Conservation (phyloP, 2,888 invertebrate genomes). For the Coronaproctus castanopsis region DNA sequence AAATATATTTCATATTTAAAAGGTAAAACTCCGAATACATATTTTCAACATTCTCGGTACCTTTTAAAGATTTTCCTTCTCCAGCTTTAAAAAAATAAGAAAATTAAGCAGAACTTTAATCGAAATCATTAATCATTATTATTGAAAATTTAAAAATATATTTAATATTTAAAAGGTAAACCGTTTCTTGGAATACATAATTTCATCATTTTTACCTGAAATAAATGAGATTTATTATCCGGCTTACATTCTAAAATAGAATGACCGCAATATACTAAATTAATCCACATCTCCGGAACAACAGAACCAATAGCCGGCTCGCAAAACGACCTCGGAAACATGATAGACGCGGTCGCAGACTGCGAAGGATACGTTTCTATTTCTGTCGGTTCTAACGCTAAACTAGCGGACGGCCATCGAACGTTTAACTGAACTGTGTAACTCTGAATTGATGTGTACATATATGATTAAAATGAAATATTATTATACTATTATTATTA, state of each 20-base stretch:
- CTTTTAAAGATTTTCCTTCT: too few relatives aligned
- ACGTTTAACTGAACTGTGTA: conserved; percentile 39
- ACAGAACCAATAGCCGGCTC: conserved; percentile 30
- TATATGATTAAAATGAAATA: too few relatives aligned
- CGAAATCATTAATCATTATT: too few relatives aligned
- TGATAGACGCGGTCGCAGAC: conserved; percentile 49
- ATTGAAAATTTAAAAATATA: too few relatives aligned
- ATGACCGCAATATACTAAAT: conserved; percentile 59
- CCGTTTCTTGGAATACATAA: too few relatives aligned
- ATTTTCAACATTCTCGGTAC: too few relatives aligned
- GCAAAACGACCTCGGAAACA: conserved; percentile 46
- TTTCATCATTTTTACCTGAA: background rate
- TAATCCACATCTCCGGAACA: conserved; percentile 50
- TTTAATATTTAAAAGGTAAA: too few relatives aligned
- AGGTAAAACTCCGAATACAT: too few relatives aligned
- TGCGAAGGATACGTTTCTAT: conserved; percentile 60
- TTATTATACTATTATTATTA: too few relatives aligned
- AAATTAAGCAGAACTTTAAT: too few relatives aligned
- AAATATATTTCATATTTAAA: too few relatives aligned
- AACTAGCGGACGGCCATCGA: conserved; percentile 54
- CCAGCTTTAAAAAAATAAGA: too few relatives aligned
- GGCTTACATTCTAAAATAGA: conserved; percentile 40
- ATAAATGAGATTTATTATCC: conserved; percentile 29
- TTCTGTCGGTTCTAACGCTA: conserved; percentile 51
- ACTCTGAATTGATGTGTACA: conserved; percentile 15